These are phyloP conservation scores for Gandaritis pyraliata DNA, from an alignment of 2,888 invertebrate genomes.

Conservation along the genomic window DNA sequence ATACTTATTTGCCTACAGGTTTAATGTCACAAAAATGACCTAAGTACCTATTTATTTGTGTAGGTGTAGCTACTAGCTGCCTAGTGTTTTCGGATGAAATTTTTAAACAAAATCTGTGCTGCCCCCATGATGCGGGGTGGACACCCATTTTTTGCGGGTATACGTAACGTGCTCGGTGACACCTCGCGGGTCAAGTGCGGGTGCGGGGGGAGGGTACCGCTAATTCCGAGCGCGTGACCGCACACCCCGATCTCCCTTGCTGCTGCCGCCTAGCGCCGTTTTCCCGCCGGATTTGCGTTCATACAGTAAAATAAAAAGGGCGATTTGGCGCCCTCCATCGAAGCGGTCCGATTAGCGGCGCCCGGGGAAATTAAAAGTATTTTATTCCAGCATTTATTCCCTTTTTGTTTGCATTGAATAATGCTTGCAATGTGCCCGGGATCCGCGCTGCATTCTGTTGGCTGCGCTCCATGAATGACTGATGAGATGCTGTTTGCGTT, in stretches of 20 bases:
- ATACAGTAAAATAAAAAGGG: constrained; percentile 82
- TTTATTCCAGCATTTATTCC: constrained; percentile 81
- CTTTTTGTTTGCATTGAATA: constrained; percentile 79
- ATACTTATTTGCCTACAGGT: constrained; percentile 28
- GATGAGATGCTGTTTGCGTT: constrained; percentile 50
- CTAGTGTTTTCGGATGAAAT: constrained; percentile 65
- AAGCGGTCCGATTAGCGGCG: constrained; percentile 81
- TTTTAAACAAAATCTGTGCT: constrained; percentile 71
- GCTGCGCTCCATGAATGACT: constrained; percentile 45
- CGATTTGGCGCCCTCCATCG: constrained; percentile 82
- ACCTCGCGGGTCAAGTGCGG: constrained; percentile 74
- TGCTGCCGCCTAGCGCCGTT: constrained; percentile 58
- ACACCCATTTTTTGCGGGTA: constrained; percentile 75
- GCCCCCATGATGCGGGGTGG: constrained; percentile 50
- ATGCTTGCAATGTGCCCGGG: constrained; percentile 48
- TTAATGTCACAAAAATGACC: constrained; percentile 22
- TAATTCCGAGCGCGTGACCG: constrained; percentile 79
- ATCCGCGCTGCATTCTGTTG: constrained; percentile 40
- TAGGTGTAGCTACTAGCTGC: no score
- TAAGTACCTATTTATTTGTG: constrained; percentile 38
- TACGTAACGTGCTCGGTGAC: constrained; percentile 78
- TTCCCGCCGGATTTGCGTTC: constrained; percentile 82
- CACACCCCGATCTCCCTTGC: constrained; percentile 52
- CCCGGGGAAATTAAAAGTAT: constrained; percentile 84
- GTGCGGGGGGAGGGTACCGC: constrained; percentile 57